Evolutionary conservation across 2,797 vertebrate genomes (phyloP), one percentile per base, ranked within the genome.

Genomic region (Lemur catta): DNA sequence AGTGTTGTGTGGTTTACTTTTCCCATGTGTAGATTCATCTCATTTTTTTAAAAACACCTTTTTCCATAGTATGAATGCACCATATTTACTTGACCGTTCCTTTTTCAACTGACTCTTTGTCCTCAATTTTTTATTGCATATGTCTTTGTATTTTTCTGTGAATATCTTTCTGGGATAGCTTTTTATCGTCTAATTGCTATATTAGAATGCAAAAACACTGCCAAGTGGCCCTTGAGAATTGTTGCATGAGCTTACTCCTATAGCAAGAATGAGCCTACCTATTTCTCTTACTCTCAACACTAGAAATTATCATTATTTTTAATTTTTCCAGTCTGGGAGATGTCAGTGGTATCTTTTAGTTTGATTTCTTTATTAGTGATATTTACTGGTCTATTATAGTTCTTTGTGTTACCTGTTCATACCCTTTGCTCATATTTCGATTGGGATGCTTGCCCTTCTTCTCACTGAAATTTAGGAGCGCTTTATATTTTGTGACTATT

Each of bases 271-370:
- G 78, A 72, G 41, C 78, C 75, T 63, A 26, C 59, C 41, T 81
- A 0, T 67, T 69, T 78, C 12, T 84, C 41, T 61, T 50, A 28
- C 6, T 81, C 78, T 84, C 30, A 82, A 26, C 48, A n/a, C 13
- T 67, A 65, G 57, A 74, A 74, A 75, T 75, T 38, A 69, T 55
- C 46, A 30, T 84, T 57, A n/a, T 94, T 90, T 94, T 94, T 71
- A 69, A 84, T 84, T 61, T 91, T 43, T 4, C 63, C 65, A 71
- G 26, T 94, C 87, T 61, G 43, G 35, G 12, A 30, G 52, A 9
- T 85, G 26, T 52, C 50, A 43, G 2, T 71, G 43, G 20, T 43
- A 52, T 78, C 43, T 85, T 78, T 52, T 35, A 61, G 79, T 85
- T 61, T 84, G 52, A 52, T 90, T 84, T 84, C 6, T 84, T 41